Evolutionary conservation across 1,140 invertebrate species (phyloP).

Genomic region (Lordiphosa collinella): DNA sequence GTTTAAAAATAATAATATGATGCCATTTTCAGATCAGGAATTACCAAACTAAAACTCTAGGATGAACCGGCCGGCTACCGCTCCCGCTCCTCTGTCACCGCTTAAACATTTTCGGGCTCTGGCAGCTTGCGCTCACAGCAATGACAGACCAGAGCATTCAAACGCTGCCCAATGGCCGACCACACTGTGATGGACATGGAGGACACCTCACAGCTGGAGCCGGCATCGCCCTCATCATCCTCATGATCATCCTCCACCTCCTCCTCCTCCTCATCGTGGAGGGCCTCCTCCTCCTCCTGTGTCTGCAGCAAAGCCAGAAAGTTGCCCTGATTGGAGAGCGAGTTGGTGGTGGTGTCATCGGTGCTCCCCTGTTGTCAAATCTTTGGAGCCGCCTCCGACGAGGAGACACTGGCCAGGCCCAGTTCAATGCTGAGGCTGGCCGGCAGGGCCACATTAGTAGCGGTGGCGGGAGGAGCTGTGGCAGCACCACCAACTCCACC

Average conservation of each 20-base stretch:
- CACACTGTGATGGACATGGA: constrained; percentile 74
- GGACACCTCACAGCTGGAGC: constrained; percentile 71
- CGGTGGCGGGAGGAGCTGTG: constrained; percentile 3
- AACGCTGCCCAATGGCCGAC: constrained; percentile 70
- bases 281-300: not conserved
- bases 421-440: constrained; percentile 58
- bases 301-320: constrained; percentile 37
- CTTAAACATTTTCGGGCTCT: constrained; percentile 78
- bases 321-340: constrained; percentile 52
- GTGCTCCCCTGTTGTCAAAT: constrained; percentile 78
- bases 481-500: constrained; percentile 13
- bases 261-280: constrained; percentile 5
- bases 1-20: constrained; percentile 4
- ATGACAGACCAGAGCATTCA: constrained; percentile 77
- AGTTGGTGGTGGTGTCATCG: constrained; percentile 45
- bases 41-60: not conserved
- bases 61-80: too few species aligned
- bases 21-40: not conserved
- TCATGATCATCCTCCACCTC: constrained; percentile 13
- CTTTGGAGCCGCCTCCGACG: constrained; percentile 59
- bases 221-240: constrained; percentile 32
- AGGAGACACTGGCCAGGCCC: constrained; percentile 57
- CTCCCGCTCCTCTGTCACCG: not conserved
- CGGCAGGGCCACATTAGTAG: constrained; percentile 9
- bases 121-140: constrained; percentile 79